Evolutionary conservation across 2,888 invertebrate species (phyloP).

Genomic region (Aleiodes leptofemur): DNA sequence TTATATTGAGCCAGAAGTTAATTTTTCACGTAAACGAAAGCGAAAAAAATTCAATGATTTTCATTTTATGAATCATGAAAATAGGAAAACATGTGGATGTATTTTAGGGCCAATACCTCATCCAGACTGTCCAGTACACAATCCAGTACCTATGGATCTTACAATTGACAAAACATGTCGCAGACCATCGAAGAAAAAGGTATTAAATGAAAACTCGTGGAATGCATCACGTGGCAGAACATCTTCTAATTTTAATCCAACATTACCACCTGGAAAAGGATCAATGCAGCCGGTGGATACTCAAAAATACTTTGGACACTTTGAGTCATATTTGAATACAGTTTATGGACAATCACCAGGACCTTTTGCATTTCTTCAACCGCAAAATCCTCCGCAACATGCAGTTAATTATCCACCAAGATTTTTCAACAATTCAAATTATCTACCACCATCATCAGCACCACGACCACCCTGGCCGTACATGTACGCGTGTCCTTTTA

Average conservation of each 20-base stretch:
- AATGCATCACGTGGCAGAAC: background rate
- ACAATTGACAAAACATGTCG: background rate
- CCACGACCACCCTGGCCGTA: background rate
- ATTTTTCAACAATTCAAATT: background rate
- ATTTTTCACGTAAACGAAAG: constrained; percentile 5
- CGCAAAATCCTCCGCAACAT: background rate
- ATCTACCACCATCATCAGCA: background rate
- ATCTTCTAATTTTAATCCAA: background rate
- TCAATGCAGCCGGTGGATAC: background rate
- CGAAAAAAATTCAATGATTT: constrained; percentile 4
- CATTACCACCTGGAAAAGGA: background rate
- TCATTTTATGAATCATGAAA: background rate
- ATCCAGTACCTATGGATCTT: background rate
- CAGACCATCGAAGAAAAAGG: background rate
- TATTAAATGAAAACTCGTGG: background rate
- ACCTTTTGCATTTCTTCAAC: no score
- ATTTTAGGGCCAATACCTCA: constrained; percentile 12
- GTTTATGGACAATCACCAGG: constrained; percentile 1
- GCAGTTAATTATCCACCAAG: background rate
- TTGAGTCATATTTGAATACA: background rate
- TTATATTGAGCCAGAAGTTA: background rate
- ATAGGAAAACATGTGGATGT: constrained; percentile 12
- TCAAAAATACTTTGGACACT: background rate
- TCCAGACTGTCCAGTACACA: constrained; percentile 17
- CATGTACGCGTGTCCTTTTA: background rate